A percentile compares a stretch with the other conserved stretches of the same genome.
Evolutionary conservation across 2,797 vertebrate species (phyloP).

Genomic region (Micromesistius poutassou): DNA sequence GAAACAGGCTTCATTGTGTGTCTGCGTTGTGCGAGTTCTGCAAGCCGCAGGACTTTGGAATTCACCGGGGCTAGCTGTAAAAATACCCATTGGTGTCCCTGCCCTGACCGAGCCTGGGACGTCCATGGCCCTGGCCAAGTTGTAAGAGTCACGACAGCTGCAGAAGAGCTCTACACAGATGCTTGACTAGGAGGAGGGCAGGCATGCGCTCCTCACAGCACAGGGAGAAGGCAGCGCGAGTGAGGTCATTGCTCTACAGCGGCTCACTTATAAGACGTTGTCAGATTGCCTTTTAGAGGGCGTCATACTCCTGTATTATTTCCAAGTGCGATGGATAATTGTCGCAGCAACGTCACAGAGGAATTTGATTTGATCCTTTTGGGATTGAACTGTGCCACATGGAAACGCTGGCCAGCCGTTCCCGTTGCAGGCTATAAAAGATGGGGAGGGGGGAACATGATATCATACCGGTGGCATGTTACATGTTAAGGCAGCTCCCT

Average conservation of each 20-base stretch:
- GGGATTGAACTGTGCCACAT: neutral
- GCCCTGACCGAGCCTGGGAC: neutral
- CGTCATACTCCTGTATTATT: neutral
- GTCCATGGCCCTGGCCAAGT: constrained; percentile 7
- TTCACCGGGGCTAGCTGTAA: constrained; percentile 42
- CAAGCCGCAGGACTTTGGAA: constrained; percentile 16
- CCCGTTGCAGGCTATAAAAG: neutral
- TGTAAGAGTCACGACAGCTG: constrained; percentile 30
- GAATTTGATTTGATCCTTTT: neutral
- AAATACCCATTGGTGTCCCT: constrained; percentile 43
- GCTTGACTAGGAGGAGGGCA: constrained; percentile 17
- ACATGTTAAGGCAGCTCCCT: neutral
- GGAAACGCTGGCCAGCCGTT: neutral
- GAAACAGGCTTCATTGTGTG: neutral
- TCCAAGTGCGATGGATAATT: neutral
- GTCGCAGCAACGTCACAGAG: neutral
- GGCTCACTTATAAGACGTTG: constrained; percentile 20
- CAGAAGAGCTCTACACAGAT: constrained; percentile 5
- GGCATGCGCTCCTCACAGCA: constrained; percentile 32
- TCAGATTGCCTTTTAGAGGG: neutral
- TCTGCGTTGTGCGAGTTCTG: neutral
- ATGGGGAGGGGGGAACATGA: neutral
- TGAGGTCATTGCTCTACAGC: constrained; percentile 14
- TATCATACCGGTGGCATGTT: neutral
- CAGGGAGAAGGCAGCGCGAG: constrained; percentile 15